These are phyloP conservation scores for Ligdia adustata DNA, from an alignment of 2,888 invertebrate genomes.

Conservation along the genomic window DNA sequence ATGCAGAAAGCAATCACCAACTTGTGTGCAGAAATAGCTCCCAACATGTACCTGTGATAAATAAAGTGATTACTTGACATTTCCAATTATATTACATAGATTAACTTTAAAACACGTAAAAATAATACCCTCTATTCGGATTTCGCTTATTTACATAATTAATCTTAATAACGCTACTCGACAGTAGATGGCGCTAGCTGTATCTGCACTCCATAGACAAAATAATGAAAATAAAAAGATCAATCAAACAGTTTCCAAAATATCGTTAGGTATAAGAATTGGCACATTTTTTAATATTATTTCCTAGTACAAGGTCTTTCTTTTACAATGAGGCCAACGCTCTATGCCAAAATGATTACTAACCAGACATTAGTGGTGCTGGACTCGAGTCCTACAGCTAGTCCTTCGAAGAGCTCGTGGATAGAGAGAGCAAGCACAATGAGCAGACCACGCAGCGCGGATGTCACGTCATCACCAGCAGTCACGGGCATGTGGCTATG, in stretches of 20 bases:
- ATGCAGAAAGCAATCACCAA: conserved; percentile 95
- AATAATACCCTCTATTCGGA: conserved; percentile 47
- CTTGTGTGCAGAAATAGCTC: conserved; percentile 93
- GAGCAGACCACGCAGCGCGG: conserved; percentile 88
- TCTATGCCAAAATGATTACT: conserved; percentile 30
- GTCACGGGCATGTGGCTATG: conserved; percentile 77
- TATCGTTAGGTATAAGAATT: no score
- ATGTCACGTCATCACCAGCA: conserved; percentile 73
- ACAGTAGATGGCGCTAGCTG: conserved; percentile 35
- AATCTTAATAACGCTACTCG: conserved; percentile 36
- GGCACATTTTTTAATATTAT: no score
- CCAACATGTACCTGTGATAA: conserved; percentile 89
- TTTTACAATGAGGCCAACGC: no score
- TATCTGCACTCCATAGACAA: no score
- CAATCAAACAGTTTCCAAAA: no score
- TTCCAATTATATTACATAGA: no score
- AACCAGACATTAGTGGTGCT: conserved; percentile 76
- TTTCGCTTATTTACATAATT: background rate
- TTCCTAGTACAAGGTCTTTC: no score
- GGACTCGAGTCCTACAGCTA: conserved; percentile 91
- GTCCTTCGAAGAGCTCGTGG: conserved; percentile 94
- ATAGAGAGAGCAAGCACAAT: conserved; percentile 93
- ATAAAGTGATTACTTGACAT: background rate
- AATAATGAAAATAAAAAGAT: no score
- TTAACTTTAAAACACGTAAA: no score